Base-by-base conservation (phyloP, 2,888 invertebrate genomes). In the Drosophila longiperda region DNA sequence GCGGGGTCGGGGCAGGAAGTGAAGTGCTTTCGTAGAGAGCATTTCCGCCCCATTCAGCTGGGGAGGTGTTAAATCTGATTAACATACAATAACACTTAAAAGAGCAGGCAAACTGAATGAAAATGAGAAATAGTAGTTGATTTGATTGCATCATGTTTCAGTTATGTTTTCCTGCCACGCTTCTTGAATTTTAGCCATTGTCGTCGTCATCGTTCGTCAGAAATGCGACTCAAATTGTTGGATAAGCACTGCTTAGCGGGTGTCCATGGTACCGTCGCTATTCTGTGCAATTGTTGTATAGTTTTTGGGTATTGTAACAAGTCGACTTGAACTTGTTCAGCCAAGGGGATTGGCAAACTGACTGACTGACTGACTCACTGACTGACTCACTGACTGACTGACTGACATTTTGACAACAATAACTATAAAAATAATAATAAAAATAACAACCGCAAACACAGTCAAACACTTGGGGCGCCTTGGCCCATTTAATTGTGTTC, bases 81-180 rank as follows among this genome's bases (percentile, higher is more conserved):
- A 86, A 66, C 78, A 86, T 86, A 84, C 81, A 87, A 82, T 68
- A 68, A 52, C 48, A 33, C 60, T 61, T 38, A 62, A 74, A 40
- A 65, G 52, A 53, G 68, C 52, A 63, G 42, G n/a, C 36, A 36
- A 59, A 52, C 49, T 71, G 17, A 52, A 63, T 60, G 49, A 38
- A 45, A 45, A 45, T 45, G 15, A n/a, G 55, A 15, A 54, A 36
- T 17, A 17, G 23, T 54, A 36, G 15, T 6, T n/a, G 50, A 49
- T n/a, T 34, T 38, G 68, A 58, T 61, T 63, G 59, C 59, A 70
- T 59, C 52, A 58, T 36, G 34, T 42, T 63, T 42, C 42, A 63
- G 50, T 57, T 70, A 57, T 60, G 48, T 64, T 42, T 8, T 45
- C 3, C n/a, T 11, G 45, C 17, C 42, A 62, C 32, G 67, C 63